Base-by-base conservation (phyloP, 1,140 invertebrate genomes). In the Bombus fervidus region DNA sequence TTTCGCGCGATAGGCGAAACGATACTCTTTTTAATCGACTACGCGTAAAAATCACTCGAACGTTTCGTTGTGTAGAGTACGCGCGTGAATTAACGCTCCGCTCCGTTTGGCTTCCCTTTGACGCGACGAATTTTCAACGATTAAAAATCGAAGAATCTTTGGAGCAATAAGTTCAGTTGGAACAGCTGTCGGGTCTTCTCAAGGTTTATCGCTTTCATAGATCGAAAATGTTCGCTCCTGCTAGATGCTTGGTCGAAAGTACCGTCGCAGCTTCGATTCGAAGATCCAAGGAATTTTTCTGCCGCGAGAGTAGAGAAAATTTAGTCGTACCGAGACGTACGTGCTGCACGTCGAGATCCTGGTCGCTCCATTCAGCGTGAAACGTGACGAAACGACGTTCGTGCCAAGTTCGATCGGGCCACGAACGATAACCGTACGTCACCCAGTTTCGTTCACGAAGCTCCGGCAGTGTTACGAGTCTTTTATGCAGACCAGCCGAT, bases 331-430 rank as follows among this genome's bases (percentile, higher is more conserved):
- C 41, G 64, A 59, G 37, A 47, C 6, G 34, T 59, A 47, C n/a
- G 15, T 31, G 25, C 37, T 31, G n/a, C 34, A 15, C 18, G 41
- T 34, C 18, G 37, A 12, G 25, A 37, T 79, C 62, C 31, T 68
- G 41, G n/a, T 68, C n/a, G 80, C 9, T n/a, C 41, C 81, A 68
- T 76, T 83, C 72, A 66, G 12, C n/a, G 37, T 1, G 53, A 81
- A 62, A 62, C 66, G 79, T 59, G 82, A 37, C 22, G 28, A 37
- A 28, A 74, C 74, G 47, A 79, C 37, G 53, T 57, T 59, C n/a
- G 75, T 79, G 83, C 76, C 83, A 84, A 84, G 75, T 84, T 79
- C 75, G 66, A 84, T 62, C 81, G 81, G 47, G 15, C 25, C 37
- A 22, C 3, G 39, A 73, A 25, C 81, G 81, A 75, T 83, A 83